A percentile compares a stretch with the other conserved stretches of the same genome.
phyloP scores from a whole-genome alignment of 2,888 invertebrate species.

The Seladonia tumulorum region DNA sequence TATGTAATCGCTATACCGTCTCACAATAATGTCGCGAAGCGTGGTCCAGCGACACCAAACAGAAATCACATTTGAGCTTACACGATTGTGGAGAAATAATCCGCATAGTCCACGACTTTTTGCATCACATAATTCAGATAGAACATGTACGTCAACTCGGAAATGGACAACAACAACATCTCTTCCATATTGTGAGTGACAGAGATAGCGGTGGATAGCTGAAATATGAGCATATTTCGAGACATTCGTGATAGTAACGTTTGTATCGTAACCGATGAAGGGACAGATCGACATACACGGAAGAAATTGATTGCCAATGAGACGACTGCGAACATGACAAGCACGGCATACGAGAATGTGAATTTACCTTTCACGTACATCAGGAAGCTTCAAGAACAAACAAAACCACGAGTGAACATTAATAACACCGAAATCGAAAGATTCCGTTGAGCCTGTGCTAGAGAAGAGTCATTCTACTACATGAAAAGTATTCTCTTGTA shows the following conservation, averaged over 20 bases:
- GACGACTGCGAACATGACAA: background rate
- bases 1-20: too few relatives aligned
- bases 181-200: background rate
- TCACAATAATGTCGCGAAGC: background rate
- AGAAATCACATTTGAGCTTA: background rate
- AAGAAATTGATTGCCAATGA: background rate
- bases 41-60: too few relatives aligned
- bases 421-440: background rate
- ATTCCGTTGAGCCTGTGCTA: background rate
- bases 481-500: too few relatives aligned
- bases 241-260: background rate
- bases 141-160: constrained; percentile 1
- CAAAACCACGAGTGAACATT: background rate
- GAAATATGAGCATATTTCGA: background rate
- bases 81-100: background rate
- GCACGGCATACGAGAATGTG: background rate
- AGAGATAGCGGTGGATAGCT: background rate
- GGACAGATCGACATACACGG: background rate
- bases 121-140: constrained; percentile 8
- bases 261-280: background rate
- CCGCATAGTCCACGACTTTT: background rate
- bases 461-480: background rate
- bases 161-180: background rate
- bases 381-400: background rate
- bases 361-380: background rate